These are phyloP conservation scores for Lathamus discolor DNA, from an alignment of 2,113 vertebrate species.

Conservation along the genomic window DNA sequence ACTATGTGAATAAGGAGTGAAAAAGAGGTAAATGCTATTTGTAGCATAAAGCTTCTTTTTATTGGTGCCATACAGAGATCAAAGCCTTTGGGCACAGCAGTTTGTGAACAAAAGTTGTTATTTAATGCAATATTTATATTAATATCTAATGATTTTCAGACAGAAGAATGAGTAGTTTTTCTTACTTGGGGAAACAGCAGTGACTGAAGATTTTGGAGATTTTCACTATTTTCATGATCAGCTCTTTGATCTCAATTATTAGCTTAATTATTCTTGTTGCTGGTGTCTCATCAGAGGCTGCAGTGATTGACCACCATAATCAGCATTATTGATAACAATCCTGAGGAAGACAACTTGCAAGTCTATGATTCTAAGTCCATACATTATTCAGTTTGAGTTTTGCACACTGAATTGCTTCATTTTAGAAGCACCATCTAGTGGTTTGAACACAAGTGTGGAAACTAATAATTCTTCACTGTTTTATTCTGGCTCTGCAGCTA, in stretches of 20 bases:
- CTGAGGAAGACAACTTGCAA: background rate
- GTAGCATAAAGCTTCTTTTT: background rate
- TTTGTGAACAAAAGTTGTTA: background rate
- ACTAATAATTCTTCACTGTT: background rate
- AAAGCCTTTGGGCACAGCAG: background rate
- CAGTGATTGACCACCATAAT: background rate
- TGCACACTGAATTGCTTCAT: background rate
- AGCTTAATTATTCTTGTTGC: background rate
- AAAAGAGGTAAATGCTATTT: background rate
- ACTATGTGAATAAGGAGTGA: background rate
- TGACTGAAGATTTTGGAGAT: background rate
- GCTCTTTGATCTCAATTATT: background rate
- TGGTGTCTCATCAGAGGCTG: background rate
- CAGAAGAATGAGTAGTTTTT: background rate
- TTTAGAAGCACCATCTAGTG: slow-evolving; percentile 65
- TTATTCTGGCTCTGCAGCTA: background rate
- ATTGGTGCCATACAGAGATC: background rate
- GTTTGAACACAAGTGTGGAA: slow-evolving; percentile 1
- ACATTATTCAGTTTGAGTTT: background rate
- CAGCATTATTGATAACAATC: background rate
- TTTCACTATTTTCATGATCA: background rate
- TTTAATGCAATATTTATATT: background rate
- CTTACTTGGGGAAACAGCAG: background rate
- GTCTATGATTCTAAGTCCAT: background rate
- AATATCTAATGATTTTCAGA: background rate